Percentiles rank a stretch among this genome's conserved stretches.
Conservation (phyloP, 2,797 vertebrate species). For the Sebastes matsubarae region DNA sequence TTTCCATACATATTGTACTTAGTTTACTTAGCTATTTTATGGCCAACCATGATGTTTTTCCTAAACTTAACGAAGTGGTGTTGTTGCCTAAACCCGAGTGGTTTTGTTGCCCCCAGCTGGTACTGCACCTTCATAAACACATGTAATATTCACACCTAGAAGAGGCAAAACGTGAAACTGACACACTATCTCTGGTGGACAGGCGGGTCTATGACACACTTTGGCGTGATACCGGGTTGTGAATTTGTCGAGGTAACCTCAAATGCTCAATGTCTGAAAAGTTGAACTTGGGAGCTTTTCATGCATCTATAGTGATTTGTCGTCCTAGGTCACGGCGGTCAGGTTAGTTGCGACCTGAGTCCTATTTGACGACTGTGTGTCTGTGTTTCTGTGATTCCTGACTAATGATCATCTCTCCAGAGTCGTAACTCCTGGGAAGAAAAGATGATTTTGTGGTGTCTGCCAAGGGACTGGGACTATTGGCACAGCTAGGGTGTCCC, state of each 20-base stretch:
- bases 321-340: constrained; percentile 24
- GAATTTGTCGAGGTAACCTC: background rate
- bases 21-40: too few relatives aligned
- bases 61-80: too few relatives aligned
- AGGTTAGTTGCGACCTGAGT: constrained; percentile 31
- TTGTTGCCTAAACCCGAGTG: too few relatives aligned
- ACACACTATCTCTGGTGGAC: too few relatives aligned
- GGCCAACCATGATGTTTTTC: too few relatives aligned
- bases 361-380: constrained; percentile 41
- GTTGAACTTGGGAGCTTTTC: constrained; percentile 2
- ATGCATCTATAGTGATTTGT: constrained; percentile 26
- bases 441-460: constrained; percentile 72
- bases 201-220: too few relatives aligned
- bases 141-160: too few relatives aligned
- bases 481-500: constrained; percentile 79
- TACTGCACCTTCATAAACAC: too few relatives aligned
- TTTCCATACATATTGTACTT: too few relatives aligned
- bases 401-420: constrained; percentile 76
- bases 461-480: constrained; percentile 79
- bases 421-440: constrained; percentile 79
- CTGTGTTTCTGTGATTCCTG: constrained; percentile 71
- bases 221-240: too few relatives aligned
- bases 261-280: constrained; percentile 4
- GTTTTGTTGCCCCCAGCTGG: too few relatives aligned
- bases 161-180: too few relatives aligned